A percentile compares a stretch with the other conserved stretches of the same genome.
phyloP scores from a whole-genome alignment of 2,113 vertebrate species.

The Centropus bengalensis region DNA sequence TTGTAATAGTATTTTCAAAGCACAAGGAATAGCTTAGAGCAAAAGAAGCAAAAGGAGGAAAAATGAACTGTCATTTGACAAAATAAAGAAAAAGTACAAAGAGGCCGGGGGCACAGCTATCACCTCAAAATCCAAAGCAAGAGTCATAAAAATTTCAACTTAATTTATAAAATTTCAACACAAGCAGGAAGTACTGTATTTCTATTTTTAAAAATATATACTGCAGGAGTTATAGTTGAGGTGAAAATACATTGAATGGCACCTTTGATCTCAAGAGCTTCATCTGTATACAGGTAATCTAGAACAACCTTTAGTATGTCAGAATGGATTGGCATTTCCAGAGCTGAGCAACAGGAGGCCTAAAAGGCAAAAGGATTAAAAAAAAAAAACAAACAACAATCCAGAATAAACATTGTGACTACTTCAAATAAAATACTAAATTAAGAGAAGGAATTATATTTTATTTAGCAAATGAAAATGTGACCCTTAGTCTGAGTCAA shows the following conservation, averaged over 20 bases:
- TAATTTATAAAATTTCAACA: not conserved
- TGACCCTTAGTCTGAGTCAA: not conserved
- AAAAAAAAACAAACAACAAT: not conserved
- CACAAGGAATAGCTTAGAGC: not conserved
- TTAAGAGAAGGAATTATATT: not conserved
- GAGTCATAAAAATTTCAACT: not conserved
- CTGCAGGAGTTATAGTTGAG: not conserved
- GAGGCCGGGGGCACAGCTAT: not conserved
- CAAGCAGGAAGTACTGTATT: not conserved
- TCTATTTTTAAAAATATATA: not conserved
- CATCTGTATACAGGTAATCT: slow-evolving; percentile 95
- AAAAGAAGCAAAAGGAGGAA: not conserved
- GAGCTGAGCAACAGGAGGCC: slow-evolving; percentile 89
- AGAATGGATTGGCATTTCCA: slow-evolving; percentile 91
- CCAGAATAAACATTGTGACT: not conserved
- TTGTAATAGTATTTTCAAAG: not conserved
- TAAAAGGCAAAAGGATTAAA: slow-evolving; percentile 52
- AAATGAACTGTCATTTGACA: not conserved
- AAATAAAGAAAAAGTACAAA: not conserved
- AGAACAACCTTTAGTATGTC: slow-evolving; percentile 90
- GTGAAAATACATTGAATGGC: not conserved
- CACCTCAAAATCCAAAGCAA: not conserved
- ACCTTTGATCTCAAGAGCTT: slow-evolving; percentile 91
- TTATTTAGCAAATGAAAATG: not conserved
- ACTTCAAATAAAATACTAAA: not conserved